A percentile compares a stretch with the other conserved stretches of the same genome.
phyloP scores from a whole-genome alignment of 2,113 vertebrate genomes.

The Arothron firmamentum region DNA sequence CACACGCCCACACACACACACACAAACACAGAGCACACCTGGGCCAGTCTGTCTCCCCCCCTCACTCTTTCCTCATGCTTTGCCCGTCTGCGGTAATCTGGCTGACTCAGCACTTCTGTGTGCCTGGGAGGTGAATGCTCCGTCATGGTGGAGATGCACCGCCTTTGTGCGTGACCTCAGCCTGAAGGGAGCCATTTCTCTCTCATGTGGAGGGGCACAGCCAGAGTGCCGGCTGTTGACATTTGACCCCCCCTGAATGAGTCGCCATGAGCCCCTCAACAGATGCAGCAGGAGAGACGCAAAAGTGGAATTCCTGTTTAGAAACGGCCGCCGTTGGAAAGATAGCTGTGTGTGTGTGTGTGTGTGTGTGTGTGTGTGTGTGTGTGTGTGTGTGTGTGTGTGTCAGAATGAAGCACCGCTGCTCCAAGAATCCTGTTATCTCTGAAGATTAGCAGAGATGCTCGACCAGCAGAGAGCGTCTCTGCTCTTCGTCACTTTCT shows the following conservation, averaged over 20 bases:
- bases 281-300: not conserved
- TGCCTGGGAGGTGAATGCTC: conserved; percentile 9
- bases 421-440: not conserved
- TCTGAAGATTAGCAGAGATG: not conserved
- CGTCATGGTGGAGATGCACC: conserved; percentile 28
- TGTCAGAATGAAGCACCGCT: not conserved
- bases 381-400: not conserved
- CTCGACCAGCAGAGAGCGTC: not conserved
- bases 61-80: conserved; percentile 5
- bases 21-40: conserved; percentile 12
- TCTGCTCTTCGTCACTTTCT: too few relatives aligned
- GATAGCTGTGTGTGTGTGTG: not conserved
- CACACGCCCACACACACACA: not conserved
- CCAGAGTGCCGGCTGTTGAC: conserved; percentile 29
- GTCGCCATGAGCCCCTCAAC: conserved; percentile 4
- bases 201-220: conserved; percentile 20
- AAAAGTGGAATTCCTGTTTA: not conserved
- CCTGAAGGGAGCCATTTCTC: conserved; percentile 23
- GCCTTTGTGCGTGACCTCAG: conserved; percentile 15
- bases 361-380: not conserved
- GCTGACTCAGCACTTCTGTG: not conserved
- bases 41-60: conserved; percentile 4
- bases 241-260: conserved; percentile 14
- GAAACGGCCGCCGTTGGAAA: not conserved
- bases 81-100: conserved; percentile 20